phyloP scores from a whole-genome alignment of 2,113 vertebrate genomes.

The Psittacus erithacus region DNA sequence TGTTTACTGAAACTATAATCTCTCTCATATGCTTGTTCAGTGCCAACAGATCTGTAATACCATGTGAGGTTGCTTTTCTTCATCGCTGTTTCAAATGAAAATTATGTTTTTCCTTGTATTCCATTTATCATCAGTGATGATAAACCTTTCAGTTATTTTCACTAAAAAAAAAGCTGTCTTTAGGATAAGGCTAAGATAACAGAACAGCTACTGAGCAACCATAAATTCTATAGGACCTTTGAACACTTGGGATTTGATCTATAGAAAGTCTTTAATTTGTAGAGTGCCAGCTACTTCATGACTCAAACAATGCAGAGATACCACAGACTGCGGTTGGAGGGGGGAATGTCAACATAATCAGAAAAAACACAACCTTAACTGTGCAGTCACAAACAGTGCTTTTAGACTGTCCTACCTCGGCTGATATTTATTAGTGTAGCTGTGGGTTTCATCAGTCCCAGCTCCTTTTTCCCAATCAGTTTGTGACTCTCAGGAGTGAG shows the following conservation, averaged over 20 bases:
- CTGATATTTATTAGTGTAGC: constrained; percentile 81
- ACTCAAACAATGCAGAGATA: background rate
- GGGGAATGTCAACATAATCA: background rate
- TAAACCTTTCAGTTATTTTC: background rate
- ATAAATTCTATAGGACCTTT: background rate
- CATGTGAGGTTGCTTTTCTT: background rate
- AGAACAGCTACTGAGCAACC: background rate
- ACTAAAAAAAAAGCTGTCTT: background rate
- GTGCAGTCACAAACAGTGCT: background rate
- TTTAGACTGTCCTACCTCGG: constrained; percentile 70
- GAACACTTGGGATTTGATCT: background rate
- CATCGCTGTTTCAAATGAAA: background rate
- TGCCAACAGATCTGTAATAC: background rate
- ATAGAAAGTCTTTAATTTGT: background rate
- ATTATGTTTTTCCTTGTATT: background rate
- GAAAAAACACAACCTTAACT: background rate
- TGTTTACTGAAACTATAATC: background rate
- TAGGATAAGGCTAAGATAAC: background rate
- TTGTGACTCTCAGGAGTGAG: constrained; percentile 72
- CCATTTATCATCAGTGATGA: rapidly evolving
- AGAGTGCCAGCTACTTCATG: background rate
- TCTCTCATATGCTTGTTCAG: background rate
- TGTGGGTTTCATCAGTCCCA: constrained; percentile 79
- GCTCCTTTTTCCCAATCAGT: constrained; percentile 77
- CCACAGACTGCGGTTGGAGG: background rate